Conservation (phyloP, 2,113 vertebrate species). For the Ranitomeya variabilis region DNA sequence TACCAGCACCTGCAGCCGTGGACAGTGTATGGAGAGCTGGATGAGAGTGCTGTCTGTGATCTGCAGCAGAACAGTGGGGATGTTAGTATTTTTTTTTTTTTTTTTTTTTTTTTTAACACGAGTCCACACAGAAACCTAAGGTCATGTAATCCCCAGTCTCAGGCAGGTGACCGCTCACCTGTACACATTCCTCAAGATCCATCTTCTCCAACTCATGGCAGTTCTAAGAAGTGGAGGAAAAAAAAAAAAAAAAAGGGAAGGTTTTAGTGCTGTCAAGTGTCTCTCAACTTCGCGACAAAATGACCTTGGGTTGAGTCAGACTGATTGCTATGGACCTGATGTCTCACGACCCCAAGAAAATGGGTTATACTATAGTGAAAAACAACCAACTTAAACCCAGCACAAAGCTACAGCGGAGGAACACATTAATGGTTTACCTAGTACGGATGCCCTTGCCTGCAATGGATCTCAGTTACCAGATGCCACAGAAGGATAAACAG, state of each 20-base stretch:
- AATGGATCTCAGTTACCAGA: too few species aligned
- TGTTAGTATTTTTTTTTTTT: too few species aligned
- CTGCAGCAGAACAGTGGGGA: slow-evolving; percentile 1
- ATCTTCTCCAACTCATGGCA: slow-evolving; percentile 99
- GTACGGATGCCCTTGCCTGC: too few species aligned
- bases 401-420: too few species aligned
- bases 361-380: too few species aligned
- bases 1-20: slow-evolving; percentile 95
- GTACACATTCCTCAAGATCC: slow-evolving; percentile 98
- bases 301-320: too few species aligned
- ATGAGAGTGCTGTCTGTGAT: slow-evolving; percentile 85
- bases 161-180: slow-evolving; percentile 64
- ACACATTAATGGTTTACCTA: too few species aligned
- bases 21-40: slow-evolving; percentile 97
- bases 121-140: not conserved
- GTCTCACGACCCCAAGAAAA: too few species aligned
- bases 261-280: not conserved
- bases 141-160: not conserved
- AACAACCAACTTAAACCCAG: too few species aligned
- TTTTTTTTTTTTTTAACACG: not conserved
- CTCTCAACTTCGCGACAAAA: too few species aligned
- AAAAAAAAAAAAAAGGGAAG: slow-evolving; percentile 10
- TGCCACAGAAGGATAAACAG: too few species aligned
- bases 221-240: slow-evolving; percentile 76
- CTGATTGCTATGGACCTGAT: too few species aligned